A percentile compares a stretch with the other conserved stretches of the same genome.
phyloP scores from a whole-genome alignment of 2,888 invertebrate species.

The Pheosia tremula region DNA sequence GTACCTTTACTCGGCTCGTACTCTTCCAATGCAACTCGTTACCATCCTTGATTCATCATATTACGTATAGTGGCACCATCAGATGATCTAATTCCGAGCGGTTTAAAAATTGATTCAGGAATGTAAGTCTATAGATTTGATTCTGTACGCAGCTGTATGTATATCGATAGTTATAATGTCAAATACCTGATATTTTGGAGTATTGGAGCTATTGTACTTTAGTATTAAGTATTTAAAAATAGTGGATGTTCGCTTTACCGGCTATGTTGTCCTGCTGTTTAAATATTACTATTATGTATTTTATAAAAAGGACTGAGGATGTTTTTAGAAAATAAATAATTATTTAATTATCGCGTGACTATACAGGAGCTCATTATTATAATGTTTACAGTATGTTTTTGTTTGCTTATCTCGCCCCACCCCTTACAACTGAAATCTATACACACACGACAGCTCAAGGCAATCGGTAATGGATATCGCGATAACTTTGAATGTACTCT shows the following conservation, averaged over 20 bases:
- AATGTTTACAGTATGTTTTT: slow-evolving; percentile 34
- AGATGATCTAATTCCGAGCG: background rate
- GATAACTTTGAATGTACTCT: background rate
- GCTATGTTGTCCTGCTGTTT: slow-evolving; percentile 14
- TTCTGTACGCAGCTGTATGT: background rate
- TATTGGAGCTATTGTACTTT: too few species aligned
- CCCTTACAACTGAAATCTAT: too few species aligned
- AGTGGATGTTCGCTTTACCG: background rate
- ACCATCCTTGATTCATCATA: background rate
- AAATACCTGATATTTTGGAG: too few species aligned
- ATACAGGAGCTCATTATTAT: slow-evolving; percentile 34
- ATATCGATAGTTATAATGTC: too few species aligned
- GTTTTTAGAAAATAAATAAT: slow-evolving; percentile 35
- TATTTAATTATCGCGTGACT: slow-evolving; percentile 45
- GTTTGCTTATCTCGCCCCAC: slow-evolving; percentile 8
- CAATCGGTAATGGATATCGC: background rate
- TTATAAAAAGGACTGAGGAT: slow-evolving; percentile 53
- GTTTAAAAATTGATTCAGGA: slow-evolving; percentile 30
- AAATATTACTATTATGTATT: slow-evolving; percentile 43
- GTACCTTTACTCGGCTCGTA: too few species aligned
- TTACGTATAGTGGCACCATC: too few species aligned
- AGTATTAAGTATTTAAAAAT: too few species aligned
- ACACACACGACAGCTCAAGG: background rate
- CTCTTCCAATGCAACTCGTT: slow-evolving; percentile 1
- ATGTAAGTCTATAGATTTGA: slow-evolving; percentile 12